Evolutionary conservation across 2,888 invertebrate genomes (phyloP), one percentile per base, ranked within the genome.

Genomic region (Lucinisca nassula): DNA sequence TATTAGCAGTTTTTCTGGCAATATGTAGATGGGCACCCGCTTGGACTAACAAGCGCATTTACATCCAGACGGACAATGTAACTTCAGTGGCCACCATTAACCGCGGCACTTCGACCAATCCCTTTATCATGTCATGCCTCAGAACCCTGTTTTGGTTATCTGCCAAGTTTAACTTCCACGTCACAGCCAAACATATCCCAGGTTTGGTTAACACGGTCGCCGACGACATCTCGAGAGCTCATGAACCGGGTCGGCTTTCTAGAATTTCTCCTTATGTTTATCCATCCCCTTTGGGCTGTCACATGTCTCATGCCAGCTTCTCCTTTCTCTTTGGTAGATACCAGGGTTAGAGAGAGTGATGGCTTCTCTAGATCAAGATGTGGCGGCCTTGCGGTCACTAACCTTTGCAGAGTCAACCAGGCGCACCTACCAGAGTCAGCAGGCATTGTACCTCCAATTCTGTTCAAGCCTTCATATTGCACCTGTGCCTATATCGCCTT

Each of bases 61-160:
- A 49, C 14, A 70, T 82, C 17, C 49, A 82, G 38, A 49, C 58
- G 24, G 70, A 82, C 30, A 82, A 82, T 40, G 17, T n/a, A 21
- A 24, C 51, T 1, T 37, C 51, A 14, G 82, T 51, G 0, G 30
- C 76, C 0, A 49, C 76, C 49, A 75, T 76, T 1, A 82, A 82
- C 12, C 61, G 35, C 35, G 76, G 75, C 10, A 74, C 81, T 32
- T 75, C 76, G 12, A 58, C 32, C 1, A 67, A 32, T 61, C 40
- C 45, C n/a, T 17, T 72, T 3, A 45, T 67, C 12, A 49, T 70
- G 77, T 24, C 37, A 24, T 70, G 76, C 10, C 27, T 67, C 17
- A 51, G 77, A 17, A n/a, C 45, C 2, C 17, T 82, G 14, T 77
- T 77, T 30, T 72, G 77, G 77, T 24, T 82, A n/a, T 82, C 70